Evolutionary conservation across 2,797 vertebrate species (phyloP).

Genomic region (Phaenicophaeus curvirostris): DNA sequence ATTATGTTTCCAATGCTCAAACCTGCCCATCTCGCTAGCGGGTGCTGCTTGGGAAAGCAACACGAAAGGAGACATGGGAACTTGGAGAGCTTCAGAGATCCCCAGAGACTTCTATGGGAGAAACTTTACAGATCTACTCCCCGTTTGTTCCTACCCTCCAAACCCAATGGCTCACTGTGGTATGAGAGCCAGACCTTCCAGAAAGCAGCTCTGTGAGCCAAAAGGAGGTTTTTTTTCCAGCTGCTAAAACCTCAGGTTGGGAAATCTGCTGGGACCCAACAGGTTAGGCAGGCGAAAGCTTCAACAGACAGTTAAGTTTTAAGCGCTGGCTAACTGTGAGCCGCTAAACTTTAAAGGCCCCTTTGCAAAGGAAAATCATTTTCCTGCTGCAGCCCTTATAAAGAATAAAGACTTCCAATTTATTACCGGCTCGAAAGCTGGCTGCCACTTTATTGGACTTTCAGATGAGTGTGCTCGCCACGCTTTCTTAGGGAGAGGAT

Average conservation of each 20-base stretch:
- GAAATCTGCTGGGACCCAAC: constrained; percentile 36
- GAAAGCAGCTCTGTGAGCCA: background rate
- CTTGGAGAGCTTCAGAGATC: background rate
- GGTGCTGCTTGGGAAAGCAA: background rate
- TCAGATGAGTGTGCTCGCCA: constrained; percentile 80
- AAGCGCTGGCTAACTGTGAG: constrained; percentile 31
- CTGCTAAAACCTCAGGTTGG: background rate
- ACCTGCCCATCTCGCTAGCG: background rate
- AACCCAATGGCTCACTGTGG: background rate
- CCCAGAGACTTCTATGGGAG: background rate
- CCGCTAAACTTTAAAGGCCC: constrained; percentile 66
- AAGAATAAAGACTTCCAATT: constrained; percentile 75
- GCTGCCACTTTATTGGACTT: constrained; percentile 76
- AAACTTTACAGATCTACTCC: background rate
- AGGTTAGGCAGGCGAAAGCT: constrained; percentile 29
- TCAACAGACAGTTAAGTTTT: constrained; percentile 11
- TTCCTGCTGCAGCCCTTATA: constrained; percentile 68
- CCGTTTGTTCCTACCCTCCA: background rate
- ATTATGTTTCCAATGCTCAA: background rate
- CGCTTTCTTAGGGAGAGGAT: constrained; percentile 74
- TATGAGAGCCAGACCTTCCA: background rate
- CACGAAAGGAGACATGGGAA: background rate
- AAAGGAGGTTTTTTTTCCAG: background rate
- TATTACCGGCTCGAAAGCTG: constrained; percentile 71
- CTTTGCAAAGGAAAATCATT: constrained; percentile 70